Percentiles rank a stretch among this genome's conserved stretches.
Conservation (phyloP, 1,140 invertebrate species). For the Vanessa tameamea region DNA sequence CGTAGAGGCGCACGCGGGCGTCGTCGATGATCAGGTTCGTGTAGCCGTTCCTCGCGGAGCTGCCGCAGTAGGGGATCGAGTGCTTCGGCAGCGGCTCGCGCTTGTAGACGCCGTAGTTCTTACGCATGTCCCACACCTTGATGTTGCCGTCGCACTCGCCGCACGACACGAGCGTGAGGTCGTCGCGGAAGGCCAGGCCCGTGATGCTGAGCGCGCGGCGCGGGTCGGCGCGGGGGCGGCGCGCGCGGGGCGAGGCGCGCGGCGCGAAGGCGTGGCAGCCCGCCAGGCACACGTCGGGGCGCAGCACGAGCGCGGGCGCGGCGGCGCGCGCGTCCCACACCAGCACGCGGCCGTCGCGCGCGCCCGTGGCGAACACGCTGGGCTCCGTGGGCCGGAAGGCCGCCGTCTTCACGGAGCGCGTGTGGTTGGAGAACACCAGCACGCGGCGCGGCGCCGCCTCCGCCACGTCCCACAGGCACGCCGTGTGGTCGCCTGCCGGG, state of each 20-base stretch:
- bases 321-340: conserved; percentile 88
- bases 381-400: conserved; percentile 85
- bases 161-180: conserved; percentile 88
- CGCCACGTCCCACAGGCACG: conserved; percentile 86
- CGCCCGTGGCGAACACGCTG: conserved; percentile 91
- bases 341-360: conserved; percentile 90
- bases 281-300: conserved; percentile 83
- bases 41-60: conserved; percentile 86
- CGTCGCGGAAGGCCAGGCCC: conserved; percentile 89
- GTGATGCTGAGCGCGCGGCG: conserved; percentile 83
- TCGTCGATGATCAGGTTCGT: conserved; percentile 89
- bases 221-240: conserved; percentile 59
- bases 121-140: conserved; percentile 93
- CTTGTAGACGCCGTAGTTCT: conserved; percentile 87
- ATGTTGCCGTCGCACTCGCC: conserved; percentile 91
- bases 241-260: neutral
- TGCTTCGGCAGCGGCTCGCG: conserved; percentile 86
- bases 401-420: conserved; percentile 89
- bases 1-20: conserved; percentile 86
- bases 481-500: conserved; percentile 87
- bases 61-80: conserved; percentile 86
- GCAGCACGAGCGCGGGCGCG: conserved; percentile 75
- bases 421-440: conserved; percentile 86
- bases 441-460: conserved; percentile 70
- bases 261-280: conserved; percentile 82